Evolutionary conservation across 2,113 vertebrate species (phyloP).

Genomic region (Percina caprodes): DNA sequence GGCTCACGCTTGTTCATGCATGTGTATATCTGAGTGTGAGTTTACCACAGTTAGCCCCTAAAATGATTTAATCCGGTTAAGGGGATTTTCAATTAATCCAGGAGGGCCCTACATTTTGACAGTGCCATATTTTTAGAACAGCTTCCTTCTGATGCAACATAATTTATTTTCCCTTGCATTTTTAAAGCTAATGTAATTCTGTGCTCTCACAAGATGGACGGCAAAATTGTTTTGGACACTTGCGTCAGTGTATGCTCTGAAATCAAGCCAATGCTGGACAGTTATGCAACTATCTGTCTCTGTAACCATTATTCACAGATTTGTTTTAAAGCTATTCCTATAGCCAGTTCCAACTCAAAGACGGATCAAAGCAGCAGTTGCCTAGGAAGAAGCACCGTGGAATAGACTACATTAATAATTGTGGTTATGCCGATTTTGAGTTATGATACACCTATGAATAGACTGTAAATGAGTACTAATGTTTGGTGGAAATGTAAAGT

Average conservation of each 20-base stretch:
- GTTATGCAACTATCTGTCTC: conserved; percentile 26
- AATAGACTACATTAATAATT: neutral
- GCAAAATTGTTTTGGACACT: conserved; percentile 22
- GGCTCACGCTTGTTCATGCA: conserved; percentile 55
- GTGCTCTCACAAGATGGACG: conserved; percentile 3
- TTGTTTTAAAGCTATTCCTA: neutral
- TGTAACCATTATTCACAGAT: neutral
- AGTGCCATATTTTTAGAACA: conserved; percentile 50
- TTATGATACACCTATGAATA: neutral
- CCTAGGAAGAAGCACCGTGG: conserved; percentile 7
- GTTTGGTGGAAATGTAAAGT: neutral
- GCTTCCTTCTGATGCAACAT: conserved; percentile 39
- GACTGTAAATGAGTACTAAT: neutral
- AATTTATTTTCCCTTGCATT: conserved; percentile 30
- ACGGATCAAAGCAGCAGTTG: conserved; percentile 11
- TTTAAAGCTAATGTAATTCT: conserved; percentile 35
- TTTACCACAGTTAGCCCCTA: conserved; percentile 33
- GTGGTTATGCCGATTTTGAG: neutral
- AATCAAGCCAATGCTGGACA: neutral
- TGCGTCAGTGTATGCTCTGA: conserved; percentile 11
- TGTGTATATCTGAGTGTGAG: conserved; percentile 44
- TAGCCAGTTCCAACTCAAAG: neutral
- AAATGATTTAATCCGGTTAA: conserved; percentile 63
- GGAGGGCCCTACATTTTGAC: conserved; percentile 54
- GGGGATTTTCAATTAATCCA: conserved; percentile 71